phyloP scores from a whole-genome alignment of 2,888 invertebrate species.

The Lacanobia wlatinum region DNA sequence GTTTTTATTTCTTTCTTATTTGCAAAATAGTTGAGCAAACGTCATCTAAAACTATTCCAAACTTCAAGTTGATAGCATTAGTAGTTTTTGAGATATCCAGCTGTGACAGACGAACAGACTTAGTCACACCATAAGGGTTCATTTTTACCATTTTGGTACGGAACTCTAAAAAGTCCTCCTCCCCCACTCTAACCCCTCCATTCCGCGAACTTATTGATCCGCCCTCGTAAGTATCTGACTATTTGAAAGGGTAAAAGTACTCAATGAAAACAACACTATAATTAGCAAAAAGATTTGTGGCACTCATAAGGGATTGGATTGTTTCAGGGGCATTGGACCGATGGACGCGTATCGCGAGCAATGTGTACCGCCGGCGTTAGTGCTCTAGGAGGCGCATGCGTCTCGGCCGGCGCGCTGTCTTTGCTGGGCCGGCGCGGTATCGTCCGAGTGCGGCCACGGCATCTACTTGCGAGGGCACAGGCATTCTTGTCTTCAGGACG shows the following conservation, averaged over 20 bases:
- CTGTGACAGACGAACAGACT: no score
- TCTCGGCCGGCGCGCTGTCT: constrained; percentile 90
- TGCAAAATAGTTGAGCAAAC: no score
- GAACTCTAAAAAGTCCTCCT: no score
- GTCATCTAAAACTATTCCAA: no score
- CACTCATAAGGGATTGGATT: background rate
- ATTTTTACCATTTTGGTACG: no score
- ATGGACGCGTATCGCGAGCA: constrained; percentile 96
- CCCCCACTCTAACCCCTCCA: no score
- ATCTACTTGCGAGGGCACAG: constrained; percentile 89
- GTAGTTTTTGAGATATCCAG: no score
- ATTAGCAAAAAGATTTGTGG: background rate
- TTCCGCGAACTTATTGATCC: no score
- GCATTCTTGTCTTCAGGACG: constrained; percentile 91
- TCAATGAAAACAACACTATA: background rate
- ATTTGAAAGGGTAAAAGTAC: background rate
- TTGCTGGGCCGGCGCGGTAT: constrained; percentile 92
- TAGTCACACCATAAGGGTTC: no score
- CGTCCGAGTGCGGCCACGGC: constrained; percentile 92
- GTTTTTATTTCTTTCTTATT: no score
- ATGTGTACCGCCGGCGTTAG: constrained; percentile 91
- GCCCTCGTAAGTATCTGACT: background rate
- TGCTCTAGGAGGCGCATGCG: constrained; percentile 87
- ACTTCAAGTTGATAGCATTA: no score
- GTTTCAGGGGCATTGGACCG: constrained; percentile 96